Conservation (phyloP, 2,113 vertebrate genomes). For the Gymnogyps californianus region DNA sequence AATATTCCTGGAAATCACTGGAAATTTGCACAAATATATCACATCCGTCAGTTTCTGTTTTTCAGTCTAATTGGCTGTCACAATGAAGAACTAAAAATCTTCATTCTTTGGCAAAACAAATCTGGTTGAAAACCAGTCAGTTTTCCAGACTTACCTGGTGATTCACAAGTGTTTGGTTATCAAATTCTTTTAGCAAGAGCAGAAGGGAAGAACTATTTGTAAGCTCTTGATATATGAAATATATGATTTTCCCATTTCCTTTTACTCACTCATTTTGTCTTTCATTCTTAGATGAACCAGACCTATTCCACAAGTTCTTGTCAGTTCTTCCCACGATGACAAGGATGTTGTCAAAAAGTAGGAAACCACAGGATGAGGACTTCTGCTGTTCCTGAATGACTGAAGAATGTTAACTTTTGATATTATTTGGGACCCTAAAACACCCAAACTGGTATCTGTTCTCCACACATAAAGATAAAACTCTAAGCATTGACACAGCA, state of each 20-base stretch:
- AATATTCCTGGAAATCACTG: neutral
- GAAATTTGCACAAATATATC: neutral
- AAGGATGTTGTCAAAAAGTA: neutral
- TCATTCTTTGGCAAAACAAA: neutral
- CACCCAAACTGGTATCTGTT: neutral
- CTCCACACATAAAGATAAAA: neutral
- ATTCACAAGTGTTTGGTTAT: neutral
- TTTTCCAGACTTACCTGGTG: neutral
- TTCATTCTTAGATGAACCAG: neutral
- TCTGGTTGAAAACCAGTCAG: neutral
- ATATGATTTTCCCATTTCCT: neutral
- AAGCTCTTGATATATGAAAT: too few relatives aligned
- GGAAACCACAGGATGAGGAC: neutral
- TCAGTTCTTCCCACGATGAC: neutral
- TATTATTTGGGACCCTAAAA: neutral
- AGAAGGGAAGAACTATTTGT: neutral
- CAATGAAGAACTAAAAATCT: neutral
- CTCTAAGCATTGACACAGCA: neutral
- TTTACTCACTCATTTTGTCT: neutral
- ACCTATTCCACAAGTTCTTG: neutral
- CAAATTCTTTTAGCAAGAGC: neutral
- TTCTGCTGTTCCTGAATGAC: neutral
- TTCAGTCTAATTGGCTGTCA: neutral
- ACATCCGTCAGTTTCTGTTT: neutral
- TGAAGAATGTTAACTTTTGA: neutral